These are phyloP conservation scores for Papilio gigon DNA, from an alignment of 2,888 invertebrate genomes.

Conservation along the genomic window DNA sequence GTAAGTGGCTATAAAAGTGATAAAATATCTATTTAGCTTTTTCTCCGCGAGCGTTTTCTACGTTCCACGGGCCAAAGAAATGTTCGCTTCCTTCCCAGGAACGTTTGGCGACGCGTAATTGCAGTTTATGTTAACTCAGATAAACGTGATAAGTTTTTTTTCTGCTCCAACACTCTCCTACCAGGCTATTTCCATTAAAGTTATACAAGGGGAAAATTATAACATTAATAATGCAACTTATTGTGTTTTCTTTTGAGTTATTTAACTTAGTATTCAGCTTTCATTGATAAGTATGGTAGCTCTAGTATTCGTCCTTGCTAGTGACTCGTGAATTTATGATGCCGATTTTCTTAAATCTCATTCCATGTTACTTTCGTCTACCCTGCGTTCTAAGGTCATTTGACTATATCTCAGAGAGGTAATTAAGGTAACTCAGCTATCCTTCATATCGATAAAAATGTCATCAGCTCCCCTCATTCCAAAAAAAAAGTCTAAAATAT, in stretches of 20 bases:
- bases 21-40: constrained; percentile 80
- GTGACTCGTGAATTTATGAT: not conserved
- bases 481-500: too few relatives aligned
- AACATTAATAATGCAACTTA: not conserved
- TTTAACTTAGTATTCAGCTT: too few relatives aligned
- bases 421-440: too few relatives aligned
- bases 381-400: not conserved
- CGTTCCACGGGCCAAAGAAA: constrained; percentile 54
- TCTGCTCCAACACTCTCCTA: constrained; percentile 35
- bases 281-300: too few relatives aligned
- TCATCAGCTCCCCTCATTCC: too few relatives aligned
- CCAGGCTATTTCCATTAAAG: constrained; percentile 1
- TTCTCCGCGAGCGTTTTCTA: constrained; percentile 61
- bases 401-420: too few relatives aligned
- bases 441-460: too few relatives aligned
- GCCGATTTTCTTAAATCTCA: not conserved
- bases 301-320: not conserved
- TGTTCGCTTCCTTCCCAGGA: constrained; percentile 68
- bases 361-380: not conserved
- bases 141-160: constrained; percentile 65
- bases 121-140: constrained; percentile 49
- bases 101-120: constrained; percentile 73
- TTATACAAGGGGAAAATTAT: not conserved
- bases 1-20: constrained; percentile 78
- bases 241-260: not conserved